A percentile compares a stretch with the other conserved stretches of the same genome.
Conservation (phyloP, 2,797 vertebrate genomes). For the Delichon dasypus region DNA sequence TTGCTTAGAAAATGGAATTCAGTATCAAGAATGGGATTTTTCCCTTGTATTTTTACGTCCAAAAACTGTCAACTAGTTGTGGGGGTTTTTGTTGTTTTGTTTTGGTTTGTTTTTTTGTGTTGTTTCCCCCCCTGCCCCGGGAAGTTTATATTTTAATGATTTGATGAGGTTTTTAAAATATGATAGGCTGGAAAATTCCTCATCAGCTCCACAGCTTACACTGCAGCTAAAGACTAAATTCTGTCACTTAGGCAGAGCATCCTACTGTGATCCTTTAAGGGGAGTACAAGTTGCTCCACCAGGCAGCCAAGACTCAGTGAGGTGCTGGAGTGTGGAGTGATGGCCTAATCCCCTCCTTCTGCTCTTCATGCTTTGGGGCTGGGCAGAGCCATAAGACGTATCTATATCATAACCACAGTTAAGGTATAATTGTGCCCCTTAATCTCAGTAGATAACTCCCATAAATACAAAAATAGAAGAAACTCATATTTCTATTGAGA, state of each 20-base stretch:
- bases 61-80: background rate
- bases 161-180: background rate
- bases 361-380: background rate
- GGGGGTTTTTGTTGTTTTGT: too few relatives aligned
- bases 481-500: background rate
- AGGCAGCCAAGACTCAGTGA: rapidly evolving
- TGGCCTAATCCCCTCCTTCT: background rate
- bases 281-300: background rate
- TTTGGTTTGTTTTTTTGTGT: too few relatives aligned
- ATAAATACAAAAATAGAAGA: background rate
- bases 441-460: background rate
- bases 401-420: background rate
- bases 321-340: background rate
- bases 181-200: background rate
- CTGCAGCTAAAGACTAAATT: background rate
- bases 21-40: background rate
- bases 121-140: too few relatives aligned
- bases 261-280: background rate
- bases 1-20: background rate
- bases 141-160: background rate
- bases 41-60: background rate
- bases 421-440: background rate
- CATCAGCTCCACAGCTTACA: background rate
- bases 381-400: background rate
- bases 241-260: background rate